Base-by-base conservation (phyloP, 2,888 invertebrate species). In the Drepanosiphum platanoidis region DNA sequence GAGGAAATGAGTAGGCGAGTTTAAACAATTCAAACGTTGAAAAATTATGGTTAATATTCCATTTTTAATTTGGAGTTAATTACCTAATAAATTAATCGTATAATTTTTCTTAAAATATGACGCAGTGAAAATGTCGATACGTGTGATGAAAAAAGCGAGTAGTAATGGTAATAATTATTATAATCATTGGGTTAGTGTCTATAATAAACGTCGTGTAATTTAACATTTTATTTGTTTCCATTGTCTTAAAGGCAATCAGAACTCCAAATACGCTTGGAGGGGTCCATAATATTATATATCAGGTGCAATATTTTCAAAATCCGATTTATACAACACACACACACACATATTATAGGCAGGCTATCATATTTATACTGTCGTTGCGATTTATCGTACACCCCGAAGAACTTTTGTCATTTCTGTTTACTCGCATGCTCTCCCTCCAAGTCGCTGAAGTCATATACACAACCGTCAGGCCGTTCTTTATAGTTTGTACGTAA, bases 341-440 rank as follows among this genome's bases (percentile, higher is more conserved):
- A 66, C 36, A 66, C 36, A 39, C 80, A 52, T 52, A 22, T 3
- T 22, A 52, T 18, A 52, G 4, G 18, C 39, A 4, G 5, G 39
- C 9, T 9, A 39, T 52, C 52, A 5, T 52, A 18, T 52, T 52
- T 52, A 18, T 22, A 22, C 46, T 22, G 66, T 27, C 30, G 8
- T 61, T 32, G n/a, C 72, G 72, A 82, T 72, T 82, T 61, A 72
- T 82, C 15, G 8, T 58, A n/a, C 71, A 30, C 61, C 52, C 58
- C 30, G 4, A 32, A 61, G 32, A n/a, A 52, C 36, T 52, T 80
- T 80, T 34, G 80, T 39, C 32, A 36, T 72, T 61, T 72, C 30
- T n/a, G 3, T 77, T 46, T 36, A 5, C 11, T n/a, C n/a, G 39
- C 61, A n/a, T n/a, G n/a, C 15, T 22, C 70, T n/a, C 39, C 70